These are phyloP conservation scores for Cepaea hortensis DNA, from an alignment of 2,888 invertebrate species.

Conservation along the genomic window DNA sequence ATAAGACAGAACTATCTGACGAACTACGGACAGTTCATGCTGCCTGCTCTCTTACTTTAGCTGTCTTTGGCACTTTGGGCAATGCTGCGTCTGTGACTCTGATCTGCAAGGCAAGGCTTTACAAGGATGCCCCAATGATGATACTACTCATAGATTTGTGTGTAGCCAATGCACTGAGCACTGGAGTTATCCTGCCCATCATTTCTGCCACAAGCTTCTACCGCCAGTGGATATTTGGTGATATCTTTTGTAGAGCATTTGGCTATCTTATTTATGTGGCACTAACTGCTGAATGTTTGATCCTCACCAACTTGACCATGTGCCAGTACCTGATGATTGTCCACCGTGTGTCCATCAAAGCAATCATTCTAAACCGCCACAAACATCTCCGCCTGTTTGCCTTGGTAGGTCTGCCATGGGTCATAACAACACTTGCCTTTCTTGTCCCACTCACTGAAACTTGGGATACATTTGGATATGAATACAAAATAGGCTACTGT, in stretches of 20 bases:
- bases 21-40: neutral
- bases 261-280: slow-evolving; percentile 35
- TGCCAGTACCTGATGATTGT: slow-evolving; percentile 36
- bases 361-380: neutral
- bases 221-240: slow-evolving; percentile 17
- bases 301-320: slow-evolving; percentile 12
- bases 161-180: slow-evolving; percentile 26
- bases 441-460: neutral
- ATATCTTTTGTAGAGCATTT: slow-evolving; percentile 18
- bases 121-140: slow-evolving; percentile 3
- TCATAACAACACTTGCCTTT: neutral
- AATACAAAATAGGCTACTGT: slow-evolving; percentile 24
- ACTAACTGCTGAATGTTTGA: slow-evolving; percentile 1
- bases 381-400: neutral
- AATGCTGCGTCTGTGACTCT: slow-evolving; percentile 9
- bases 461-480: slow-evolving; percentile 34
- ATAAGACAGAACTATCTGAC: neutral
- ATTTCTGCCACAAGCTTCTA: neutral
- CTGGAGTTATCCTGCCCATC: slow-evolving; percentile 18
- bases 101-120: slow-evolving; percentile 15
- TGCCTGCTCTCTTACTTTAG: neutral
- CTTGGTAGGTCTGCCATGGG: slow-evolving; percentile 6
- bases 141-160: slow-evolving; percentile 29
- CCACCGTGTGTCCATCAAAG: neutral
- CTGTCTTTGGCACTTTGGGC: slow-evolving; percentile 18